phyloP scores from a whole-genome alignment of 2,888 invertebrate genomes.

The Heliconius hortense region DNA sequence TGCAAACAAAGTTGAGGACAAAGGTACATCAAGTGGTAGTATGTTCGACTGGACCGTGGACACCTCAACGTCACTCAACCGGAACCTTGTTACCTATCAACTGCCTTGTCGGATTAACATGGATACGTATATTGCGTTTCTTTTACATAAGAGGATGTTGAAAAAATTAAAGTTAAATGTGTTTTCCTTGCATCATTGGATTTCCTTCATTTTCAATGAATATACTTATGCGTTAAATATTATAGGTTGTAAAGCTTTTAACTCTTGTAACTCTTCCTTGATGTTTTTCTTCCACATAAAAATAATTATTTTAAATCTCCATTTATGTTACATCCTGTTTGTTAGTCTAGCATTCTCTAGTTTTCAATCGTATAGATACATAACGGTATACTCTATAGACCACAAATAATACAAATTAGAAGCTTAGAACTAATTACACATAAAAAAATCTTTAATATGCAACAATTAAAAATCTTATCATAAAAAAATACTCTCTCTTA shows the following conservation, averaged over 20 bases:
- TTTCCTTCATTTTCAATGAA: not conserved
- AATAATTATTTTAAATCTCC: too few relatives aligned
- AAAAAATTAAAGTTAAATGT: not conserved
- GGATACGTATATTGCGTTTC: not conserved
- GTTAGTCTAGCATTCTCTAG: not conserved
- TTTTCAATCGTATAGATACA: not conserved
- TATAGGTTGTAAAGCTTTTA: too few relatives aligned
- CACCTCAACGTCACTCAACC: slow-evolving; percentile 6
- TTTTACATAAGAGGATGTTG: slow-evolving; percentile 6
- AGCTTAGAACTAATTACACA: too few relatives aligned
- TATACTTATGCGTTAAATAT: not conserved
- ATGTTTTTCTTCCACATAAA: too few relatives aligned
- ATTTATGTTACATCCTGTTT: too few relatives aligned
- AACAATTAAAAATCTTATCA: not conserved
- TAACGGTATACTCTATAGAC: too few relatives aligned
- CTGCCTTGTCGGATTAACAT: not conserved
- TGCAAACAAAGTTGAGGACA: not conserved
- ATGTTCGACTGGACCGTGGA: slow-evolving; percentile 1
- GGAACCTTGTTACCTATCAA: slow-evolving; percentile 13
- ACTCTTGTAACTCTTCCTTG: too few relatives aligned
- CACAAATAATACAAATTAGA: too few relatives aligned
- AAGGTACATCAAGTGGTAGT: not conserved
- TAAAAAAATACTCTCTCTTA: not conserved
- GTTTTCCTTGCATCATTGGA: not conserved
- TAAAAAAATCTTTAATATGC: not conserved